Evolutionary conservation across 2,113 vertebrate species (phyloP), one percentile per base, ranked within the genome.

Genomic region (Syngnathus floridae): DNA sequence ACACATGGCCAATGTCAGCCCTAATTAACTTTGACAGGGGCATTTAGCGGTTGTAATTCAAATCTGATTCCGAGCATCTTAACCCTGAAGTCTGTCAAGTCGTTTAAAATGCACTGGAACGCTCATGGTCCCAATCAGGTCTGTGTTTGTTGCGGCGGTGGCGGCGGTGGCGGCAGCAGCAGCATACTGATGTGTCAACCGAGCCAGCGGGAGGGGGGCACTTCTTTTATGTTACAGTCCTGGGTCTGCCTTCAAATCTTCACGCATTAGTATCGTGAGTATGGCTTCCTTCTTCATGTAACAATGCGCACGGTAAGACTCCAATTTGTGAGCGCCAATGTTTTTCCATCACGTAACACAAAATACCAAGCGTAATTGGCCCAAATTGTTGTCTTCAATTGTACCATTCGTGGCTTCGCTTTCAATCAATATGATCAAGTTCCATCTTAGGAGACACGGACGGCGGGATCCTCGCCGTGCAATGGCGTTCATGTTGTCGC

Each of bases 21-120:
- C 75, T 98, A 98, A 99, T 92, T 79, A 92, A 89, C 90, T 93
- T 89, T 98, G 97, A 98, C 97, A 98, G 95, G 93, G 92, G 95
- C 94, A 95, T 98, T 99, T 98, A 98, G 97, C 86, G 95, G 95
- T 94, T 97, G 97, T 98, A 99, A 98, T 97, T 99, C 96, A 97
- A 99, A 99, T 99, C 96, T 99, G 96, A 98, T 98, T 96, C 97
- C 95, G 95, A 98, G 97, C 96, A 98, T 99, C 97, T 98, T 96
- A 97, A 94, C 90, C 87, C 94, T 90, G 92, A 87, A 93, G 95
- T 93, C 94, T 98, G 96, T 99, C 96, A 96, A 92, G 91, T 91
- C 66, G 87, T 75, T 93, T 93, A 91, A 96, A 96, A 94, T 92
- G 91, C 90, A 86, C 91, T 92, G 91, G 88, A 92, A 88, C 89